These are phyloP conservation scores for Drosophila paulistorum DNA, from an alignment of 1,140 invertebrate species.

Conservation along the genomic window DNA sequence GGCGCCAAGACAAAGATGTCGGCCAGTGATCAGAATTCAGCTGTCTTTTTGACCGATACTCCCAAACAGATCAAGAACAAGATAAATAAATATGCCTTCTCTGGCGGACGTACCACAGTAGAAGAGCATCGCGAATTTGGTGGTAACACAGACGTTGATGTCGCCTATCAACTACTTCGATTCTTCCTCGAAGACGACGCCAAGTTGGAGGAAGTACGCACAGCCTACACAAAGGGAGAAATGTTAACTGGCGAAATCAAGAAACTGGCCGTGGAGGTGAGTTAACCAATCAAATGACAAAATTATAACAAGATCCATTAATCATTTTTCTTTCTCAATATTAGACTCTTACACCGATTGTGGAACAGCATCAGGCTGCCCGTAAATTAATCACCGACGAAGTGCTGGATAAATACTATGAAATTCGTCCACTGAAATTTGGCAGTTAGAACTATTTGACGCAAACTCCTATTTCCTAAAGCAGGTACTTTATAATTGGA, in stretches of 20 bases:
- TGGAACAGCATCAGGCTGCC: constrained; percentile 92
- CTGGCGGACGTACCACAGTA: constrained; percentile 95
- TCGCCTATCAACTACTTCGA: constrained; percentile 96
- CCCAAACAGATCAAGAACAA: constrained; percentile 98
- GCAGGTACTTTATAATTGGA: neutral
- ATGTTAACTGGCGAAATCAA: constrained; percentile 97
- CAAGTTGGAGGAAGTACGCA: constrained; percentile 91
- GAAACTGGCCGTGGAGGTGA: constrained; percentile 91
- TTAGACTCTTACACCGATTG: constrained; percentile 86
- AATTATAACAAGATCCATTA: neutral
- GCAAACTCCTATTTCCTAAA: neutral
- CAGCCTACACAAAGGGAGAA: constrained; percentile 94
- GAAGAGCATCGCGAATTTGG: constrained; percentile 96
- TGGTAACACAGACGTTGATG: constrained; percentile 98
- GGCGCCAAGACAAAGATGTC: constrained; percentile 99
- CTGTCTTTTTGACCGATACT: constrained; percentile 97
- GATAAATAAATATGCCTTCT: constrained; percentile 99
- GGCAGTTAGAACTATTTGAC: constrained; percentile 47
- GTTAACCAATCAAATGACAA: neutral
- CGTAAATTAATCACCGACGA: constrained; percentile 94
- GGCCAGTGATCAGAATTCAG: constrained; percentile 96
- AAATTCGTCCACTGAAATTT: constrained; percentile 90
- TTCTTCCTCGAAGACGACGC: constrained; percentile 99
- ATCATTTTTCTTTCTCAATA: neutral
- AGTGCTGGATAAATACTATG: constrained; percentile 92